These are phyloP conservation scores for Motacilla alba DNA, from an alignment of 2,113 vertebrate species.

Conservation along the genomic window DNA sequence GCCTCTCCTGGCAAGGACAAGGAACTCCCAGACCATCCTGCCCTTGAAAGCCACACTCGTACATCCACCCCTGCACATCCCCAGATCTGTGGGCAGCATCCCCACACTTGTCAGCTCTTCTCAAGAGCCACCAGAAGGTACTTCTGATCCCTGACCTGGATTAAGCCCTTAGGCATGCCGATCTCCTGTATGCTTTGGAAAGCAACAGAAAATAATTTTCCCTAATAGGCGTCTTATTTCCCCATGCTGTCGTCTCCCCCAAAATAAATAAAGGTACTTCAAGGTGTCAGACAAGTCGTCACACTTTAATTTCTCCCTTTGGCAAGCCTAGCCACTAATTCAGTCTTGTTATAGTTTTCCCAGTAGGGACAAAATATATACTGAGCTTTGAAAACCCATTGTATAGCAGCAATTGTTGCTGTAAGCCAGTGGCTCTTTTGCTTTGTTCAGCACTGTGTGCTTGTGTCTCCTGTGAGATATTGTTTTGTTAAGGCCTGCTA, in stretches of 20 bases:
- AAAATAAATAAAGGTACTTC: slow-evolving; percentile 44
- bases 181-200: background rate
- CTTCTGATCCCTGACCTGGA: background rate
- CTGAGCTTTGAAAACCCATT: slow-evolving; percentile 60
- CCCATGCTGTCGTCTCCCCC: background rate
- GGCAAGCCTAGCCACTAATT: slow-evolving; percentile 51
- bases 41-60: background rate
- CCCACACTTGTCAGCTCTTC: background rate
- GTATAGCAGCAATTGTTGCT: slow-evolving; percentile 55
- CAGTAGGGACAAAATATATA: slow-evolving; percentile 57
- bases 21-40: background rate
- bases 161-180: background rate
- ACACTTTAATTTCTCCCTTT: slow-evolving; percentile 52
- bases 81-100: accelerated
- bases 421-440: slow-evolving; percentile 51
- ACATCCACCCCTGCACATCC: accelerated
- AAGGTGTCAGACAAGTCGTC: background rate
- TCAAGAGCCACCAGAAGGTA: background rate
- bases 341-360: slow-evolving; percentile 58
- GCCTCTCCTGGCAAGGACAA: background rate
- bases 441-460: slow-evolving; percentile 57
- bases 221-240: background rate
- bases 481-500: slow-evolving; percentile 61
- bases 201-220: background rate
- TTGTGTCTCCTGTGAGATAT: slow-evolving; percentile 59